phyloP scores from a whole-genome alignment of 2,113 vertebrate species.

The Athene noctua region DNA sequence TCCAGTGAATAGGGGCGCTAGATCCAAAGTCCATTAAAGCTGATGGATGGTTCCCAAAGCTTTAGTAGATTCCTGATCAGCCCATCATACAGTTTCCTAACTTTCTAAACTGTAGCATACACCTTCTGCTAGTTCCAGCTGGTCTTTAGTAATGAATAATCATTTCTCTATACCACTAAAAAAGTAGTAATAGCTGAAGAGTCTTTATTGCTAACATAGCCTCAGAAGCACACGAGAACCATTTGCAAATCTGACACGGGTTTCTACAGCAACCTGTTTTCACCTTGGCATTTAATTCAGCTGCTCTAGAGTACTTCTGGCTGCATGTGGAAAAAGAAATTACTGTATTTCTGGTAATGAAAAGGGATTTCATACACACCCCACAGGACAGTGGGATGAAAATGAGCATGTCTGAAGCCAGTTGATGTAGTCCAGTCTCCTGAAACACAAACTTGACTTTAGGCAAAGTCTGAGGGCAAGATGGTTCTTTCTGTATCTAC shows the following conservation, averaged over 20 bases:
- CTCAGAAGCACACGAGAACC: not conserved
- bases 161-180: not conserved
- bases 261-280: slow-evolving; percentile 27
- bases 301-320: not conserved
- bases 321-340: not conserved
- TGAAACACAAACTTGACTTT: not conserved
- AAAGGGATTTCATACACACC: not conserved
- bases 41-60: not conserved
- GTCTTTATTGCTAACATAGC: not conserved
- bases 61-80: not conserved
- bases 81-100: not conserved
- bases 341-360: not conserved
- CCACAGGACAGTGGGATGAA: not conserved
- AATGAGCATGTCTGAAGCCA: not conserved
- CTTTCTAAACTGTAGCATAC: not conserved
- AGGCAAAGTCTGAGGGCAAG: not conserved
- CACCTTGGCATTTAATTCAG: not conserved
- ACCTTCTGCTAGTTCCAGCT: not conserved
- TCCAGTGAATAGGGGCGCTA: not conserved
- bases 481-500: not conserved
- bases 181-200: not conserved
- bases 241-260: not conserved
- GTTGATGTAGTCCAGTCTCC: not conserved
- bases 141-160: not conserved
- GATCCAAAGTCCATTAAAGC: not conserved